A percentile compares a stretch with the other conserved stretches of the same genome.
These are phyloP conservation scores for Uloborus diversus DNA, from an alignment of 1,140 invertebrate species.

Conservation along the genomic window DNA sequence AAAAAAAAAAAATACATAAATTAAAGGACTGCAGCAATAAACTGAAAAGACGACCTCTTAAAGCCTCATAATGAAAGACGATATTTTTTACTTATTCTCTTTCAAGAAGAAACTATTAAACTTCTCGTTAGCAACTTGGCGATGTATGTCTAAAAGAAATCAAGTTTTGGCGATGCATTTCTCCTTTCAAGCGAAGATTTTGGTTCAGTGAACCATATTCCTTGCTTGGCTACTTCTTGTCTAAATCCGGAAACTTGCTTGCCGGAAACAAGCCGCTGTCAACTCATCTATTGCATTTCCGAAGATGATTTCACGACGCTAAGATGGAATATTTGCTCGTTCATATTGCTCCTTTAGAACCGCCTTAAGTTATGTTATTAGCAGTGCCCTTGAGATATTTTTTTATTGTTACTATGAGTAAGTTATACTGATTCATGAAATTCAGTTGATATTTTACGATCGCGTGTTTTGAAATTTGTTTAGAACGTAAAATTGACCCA, in stretches of 20 bases:
- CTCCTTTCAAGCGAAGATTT: slow-evolving; percentile 29
- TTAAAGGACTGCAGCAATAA: too few species aligned
- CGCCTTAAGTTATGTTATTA: background rate
- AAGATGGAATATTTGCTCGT: background rate
- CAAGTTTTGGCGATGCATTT: slow-evolving; percentile 20
- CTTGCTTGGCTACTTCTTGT: slow-evolving; percentile 39
- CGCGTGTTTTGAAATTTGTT: too few species aligned
- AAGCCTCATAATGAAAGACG: too few species aligned
- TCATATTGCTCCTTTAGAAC: background rate
- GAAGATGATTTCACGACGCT: background rate
- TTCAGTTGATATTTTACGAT: too few species aligned
- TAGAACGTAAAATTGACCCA: too few species aligned
- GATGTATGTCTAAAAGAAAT: background rate
- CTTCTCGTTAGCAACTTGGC: background rate
- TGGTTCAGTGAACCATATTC: slow-evolving; percentile 43
- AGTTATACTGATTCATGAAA: too few species aligned
- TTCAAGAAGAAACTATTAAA: background rate
- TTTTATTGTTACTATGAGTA: too few species aligned
- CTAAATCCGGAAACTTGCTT: slow-evolving; percentile 24
- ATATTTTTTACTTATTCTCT: too few species aligned
- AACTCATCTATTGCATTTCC: background rate
- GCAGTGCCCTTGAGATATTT: background rate
- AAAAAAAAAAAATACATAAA: too few species aligned
- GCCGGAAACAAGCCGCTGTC: background rate
- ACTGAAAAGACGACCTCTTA: too few species aligned